Percentiles rank a stretch among this genome's conserved stretches.
Conservation (phyloP, 2,888 invertebrate genomes). For the Nebria brevicollis region DNA sequence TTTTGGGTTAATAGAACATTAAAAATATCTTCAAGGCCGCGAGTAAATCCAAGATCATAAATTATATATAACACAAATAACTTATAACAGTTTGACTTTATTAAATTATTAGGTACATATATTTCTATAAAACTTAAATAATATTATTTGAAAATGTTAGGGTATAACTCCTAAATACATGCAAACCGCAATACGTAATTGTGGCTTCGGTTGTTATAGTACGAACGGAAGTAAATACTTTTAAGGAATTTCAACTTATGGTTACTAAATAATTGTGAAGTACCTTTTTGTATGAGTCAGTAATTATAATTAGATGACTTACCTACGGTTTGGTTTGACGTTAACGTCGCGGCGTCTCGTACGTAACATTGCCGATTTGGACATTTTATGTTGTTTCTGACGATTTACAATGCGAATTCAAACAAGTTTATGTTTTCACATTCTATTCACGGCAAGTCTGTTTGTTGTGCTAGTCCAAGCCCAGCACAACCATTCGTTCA, state of each 20-base stretch:
- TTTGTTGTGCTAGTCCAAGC: conserved; percentile 20
- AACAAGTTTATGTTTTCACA: conserved; percentile 41
- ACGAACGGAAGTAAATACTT: too few species aligned
- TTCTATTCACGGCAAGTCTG: conserved; percentile 38
- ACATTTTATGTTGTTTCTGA: conserved; percentile 61
- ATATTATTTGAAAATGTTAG: too few species aligned
- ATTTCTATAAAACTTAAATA: too few species aligned
- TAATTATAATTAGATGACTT: conserved; percentile 52
- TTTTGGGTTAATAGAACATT: conserved; percentile 11
- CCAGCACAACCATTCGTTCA: background rate
- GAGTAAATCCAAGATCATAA: background rate
- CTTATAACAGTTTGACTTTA: too few species aligned
- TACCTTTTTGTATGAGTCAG: background rate
- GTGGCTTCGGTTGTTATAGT: too few species aligned
- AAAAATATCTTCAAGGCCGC: conserved; percentile 4
- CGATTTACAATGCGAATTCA: conserved; percentile 44
- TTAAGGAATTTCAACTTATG: too few species aligned
- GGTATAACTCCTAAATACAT: too few species aligned
- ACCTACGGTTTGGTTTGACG: conserved; percentile 89
- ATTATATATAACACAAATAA: background rate
- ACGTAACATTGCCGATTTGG: conserved; percentile 82
- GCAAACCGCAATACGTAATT: too few species aligned
- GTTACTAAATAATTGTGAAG: too few species aligned
- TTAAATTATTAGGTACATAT: too few species aligned
- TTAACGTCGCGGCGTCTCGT: conserved; percentile 87